Percentiles rank a stretch among this genome's conserved stretches.
These are phyloP conservation scores for Latheticus oryzae DNA, from an alignment of 2,888 invertebrate genomes.

Conservation along the genomic window DNA sequence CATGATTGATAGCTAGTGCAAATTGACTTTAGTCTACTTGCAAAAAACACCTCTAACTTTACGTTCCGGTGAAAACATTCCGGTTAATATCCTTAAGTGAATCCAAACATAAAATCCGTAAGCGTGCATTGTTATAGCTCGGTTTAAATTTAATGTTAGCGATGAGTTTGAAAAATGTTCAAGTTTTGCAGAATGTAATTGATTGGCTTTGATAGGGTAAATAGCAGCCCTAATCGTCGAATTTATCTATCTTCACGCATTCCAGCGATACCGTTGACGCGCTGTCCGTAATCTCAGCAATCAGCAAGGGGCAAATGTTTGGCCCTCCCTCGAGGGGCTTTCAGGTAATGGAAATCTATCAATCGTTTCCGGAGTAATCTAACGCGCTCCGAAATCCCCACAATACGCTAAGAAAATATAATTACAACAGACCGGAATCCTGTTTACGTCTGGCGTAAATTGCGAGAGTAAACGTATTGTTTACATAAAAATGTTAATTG, in stretches of 20 bases:
- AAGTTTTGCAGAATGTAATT: no score
- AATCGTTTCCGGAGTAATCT: conserved; percentile 30
- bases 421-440: conserved; percentile 15
- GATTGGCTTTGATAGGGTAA: conserved; percentile 11
- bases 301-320: conserved; percentile 22
- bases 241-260: conserved; percentile 29
- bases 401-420: conserved; percentile 14
- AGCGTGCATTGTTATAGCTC: conserved; percentile 15
- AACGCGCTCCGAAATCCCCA: conserved; percentile 4
- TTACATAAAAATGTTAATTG: conserved; percentile 51
- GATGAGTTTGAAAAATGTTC: conserved; percentile 3
- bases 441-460: conserved; percentile 1
- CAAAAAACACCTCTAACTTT: conserved; percentile 15
- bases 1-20: conserved; percentile 30
- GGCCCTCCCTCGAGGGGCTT: conserved; percentile 4
- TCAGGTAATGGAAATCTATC: conserved; percentile 40
- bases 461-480: conserved; percentile 39
- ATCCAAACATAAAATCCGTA: conserved; percentile 34
- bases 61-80: conserved; percentile 16
- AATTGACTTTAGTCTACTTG: conserved; percentile 21
- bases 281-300: conserved; percentile 27
- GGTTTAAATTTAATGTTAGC: conserved; percentile 4
- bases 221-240: conserved; percentile 17
- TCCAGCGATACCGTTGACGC: conserved; percentile 34
- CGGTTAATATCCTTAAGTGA: conserved; percentile 36